These are phyloP conservation scores for Enteromius viviparus DNA, from an alignment of 2,797 vertebrate genomes.

Conservation along the genomic window DNA sequence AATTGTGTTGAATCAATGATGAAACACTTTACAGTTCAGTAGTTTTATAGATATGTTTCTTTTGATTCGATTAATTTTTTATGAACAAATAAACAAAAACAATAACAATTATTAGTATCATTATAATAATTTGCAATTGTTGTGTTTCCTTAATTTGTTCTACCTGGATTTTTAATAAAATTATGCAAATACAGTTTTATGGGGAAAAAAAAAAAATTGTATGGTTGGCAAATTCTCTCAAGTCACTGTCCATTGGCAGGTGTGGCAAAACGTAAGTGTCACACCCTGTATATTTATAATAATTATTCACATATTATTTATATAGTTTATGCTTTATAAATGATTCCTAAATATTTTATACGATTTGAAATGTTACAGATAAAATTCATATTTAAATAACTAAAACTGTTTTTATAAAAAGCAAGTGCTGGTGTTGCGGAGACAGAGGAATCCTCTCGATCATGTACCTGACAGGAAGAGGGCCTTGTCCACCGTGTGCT, in stretches of 20 bases:
- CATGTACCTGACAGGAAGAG: conserved; percentile 90
- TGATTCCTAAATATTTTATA: background rate
- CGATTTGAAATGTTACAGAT: background rate
- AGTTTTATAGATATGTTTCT: background rate
- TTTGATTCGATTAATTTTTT: background rate
- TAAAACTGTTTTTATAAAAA: background rate
- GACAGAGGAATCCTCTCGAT: background rate
- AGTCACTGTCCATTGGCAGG: background rate
- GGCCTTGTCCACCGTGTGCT: conserved; percentile 92
- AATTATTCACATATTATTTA: background rate
- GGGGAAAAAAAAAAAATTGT: background rate
- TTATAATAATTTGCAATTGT: background rate
- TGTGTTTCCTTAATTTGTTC: background rate
- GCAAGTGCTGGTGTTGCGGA: background rate
- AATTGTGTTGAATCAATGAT: background rate
- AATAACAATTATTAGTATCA: background rate
- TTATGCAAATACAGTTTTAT: background rate
- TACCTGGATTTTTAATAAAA: background rate
- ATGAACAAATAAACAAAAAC: background rate
- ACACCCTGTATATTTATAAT: background rate
- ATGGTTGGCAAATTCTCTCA: background rate
- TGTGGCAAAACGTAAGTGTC: background rate
- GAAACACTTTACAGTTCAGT: background rate
- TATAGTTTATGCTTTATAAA: background rate
- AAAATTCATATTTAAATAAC: background rate